Percentiles rank a stretch among this genome's conserved stretches.
These are phyloP conservation scores for Yponomeuta cagnagella DNA, from an alignment of 2,888 invertebrate genomes.

Conservation along the genomic window DNA sequence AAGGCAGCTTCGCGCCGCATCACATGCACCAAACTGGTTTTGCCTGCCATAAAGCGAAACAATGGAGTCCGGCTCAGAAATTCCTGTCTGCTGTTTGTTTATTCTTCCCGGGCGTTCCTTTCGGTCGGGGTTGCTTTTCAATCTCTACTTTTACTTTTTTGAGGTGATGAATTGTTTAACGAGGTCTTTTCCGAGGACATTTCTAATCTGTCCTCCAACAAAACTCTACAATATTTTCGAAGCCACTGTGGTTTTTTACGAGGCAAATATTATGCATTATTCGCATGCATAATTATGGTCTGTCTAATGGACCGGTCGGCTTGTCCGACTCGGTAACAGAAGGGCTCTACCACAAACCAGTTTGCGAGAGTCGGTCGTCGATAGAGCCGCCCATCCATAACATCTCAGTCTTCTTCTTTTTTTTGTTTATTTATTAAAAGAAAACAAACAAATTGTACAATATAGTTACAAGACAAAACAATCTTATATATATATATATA, in stretches of 20 bases:
- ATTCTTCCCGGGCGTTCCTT: conserved; percentile 14
- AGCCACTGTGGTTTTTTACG: not conserved
- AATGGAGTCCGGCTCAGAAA: conserved; percentile 20
- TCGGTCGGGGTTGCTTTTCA: not conserved
- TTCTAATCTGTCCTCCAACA: not conserved
- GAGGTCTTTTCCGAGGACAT: not conserved
- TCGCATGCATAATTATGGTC: conserved; percentile 21
- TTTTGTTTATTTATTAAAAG: no score
- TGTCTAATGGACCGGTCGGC: conserved; percentile 34
- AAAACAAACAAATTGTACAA: no score
- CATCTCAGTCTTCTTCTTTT: not conserved
- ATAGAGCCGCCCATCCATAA: conserved; percentile 6
- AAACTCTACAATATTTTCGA: not conserved
- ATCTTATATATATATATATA: no score
- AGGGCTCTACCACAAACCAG: conserved; percentile 62
- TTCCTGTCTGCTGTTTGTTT: conserved; percentile 14
- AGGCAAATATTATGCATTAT: conserved; percentile 27
- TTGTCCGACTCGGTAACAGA: conserved; percentile 42
- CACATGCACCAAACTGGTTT: conserved; percentile 50
- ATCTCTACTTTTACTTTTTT: not conserved
- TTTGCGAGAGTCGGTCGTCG: conserved; percentile 42
- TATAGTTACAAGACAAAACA: no score
- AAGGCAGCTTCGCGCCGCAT: conserved; percentile 43
- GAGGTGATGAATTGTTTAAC: not conserved
- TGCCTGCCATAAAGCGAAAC: conserved; percentile 35